Conservation (phyloP, 2,888 invertebrate species). For the Drosophila infuscata region DNA sequence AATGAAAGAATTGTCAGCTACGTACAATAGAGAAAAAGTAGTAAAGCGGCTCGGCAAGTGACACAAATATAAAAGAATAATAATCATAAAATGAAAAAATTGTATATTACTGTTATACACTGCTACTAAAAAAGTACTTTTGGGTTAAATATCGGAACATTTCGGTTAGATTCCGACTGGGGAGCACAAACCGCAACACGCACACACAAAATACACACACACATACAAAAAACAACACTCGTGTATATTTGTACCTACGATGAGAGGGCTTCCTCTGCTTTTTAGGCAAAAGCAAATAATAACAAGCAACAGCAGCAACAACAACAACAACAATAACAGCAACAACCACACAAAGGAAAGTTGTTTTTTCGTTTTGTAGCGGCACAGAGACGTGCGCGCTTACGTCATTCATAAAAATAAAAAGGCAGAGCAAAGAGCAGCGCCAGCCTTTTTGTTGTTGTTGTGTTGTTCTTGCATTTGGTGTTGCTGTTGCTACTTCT, state of each 20-base stretch:
- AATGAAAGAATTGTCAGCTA: neutral
- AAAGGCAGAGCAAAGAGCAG: slow-evolving; percentile 54
- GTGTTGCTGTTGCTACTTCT: slow-evolving; percentile 20
- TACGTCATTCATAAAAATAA: slow-evolving; percentile 80
- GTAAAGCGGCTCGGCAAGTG: neutral
- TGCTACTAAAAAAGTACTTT: neutral
- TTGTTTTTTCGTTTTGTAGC: slow-evolving; percentile 62
- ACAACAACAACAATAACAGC: slow-evolving; percentile 22
- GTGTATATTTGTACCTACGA: slow-evolving; percentile 22
- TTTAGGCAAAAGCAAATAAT: slow-evolving; percentile 52
- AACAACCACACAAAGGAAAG: slow-evolving; percentile 53
- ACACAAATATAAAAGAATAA: neutral
- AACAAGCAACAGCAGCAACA: slow-evolving; percentile 32
- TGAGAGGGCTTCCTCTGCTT: slow-evolving; percentile 35
- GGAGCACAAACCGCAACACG: slow-evolving; percentile 10
- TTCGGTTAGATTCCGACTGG: neutral
- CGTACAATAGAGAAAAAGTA: neutral
- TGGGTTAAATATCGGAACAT: neutral
- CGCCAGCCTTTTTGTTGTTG: slow-evolving; percentile 18
- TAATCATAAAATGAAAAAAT: neutral
- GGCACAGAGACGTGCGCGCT: slow-evolving; percentile 60
- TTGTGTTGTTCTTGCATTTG: slow-evolving; percentile 10
- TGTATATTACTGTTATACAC: neutral
- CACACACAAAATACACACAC: slow-evolving; percentile 10
- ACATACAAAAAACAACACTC: neutral